phyloP scores from a whole-genome alignment of 1,140 invertebrate genomes.

The Aphis craccivora region DNA sequence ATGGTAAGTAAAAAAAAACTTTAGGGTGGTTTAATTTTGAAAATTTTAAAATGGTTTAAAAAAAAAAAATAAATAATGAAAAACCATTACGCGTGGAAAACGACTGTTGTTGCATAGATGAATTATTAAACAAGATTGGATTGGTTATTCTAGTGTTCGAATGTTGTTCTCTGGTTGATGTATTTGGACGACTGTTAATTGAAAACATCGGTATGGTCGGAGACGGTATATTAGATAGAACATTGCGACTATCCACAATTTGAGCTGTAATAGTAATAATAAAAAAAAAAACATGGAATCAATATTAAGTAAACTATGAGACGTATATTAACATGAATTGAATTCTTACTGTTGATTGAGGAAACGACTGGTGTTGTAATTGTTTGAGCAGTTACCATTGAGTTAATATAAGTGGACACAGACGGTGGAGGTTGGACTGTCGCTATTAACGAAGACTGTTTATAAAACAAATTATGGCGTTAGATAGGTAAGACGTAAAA shows the following conservation, averaged over 20 bases:
- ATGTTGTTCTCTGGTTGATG: slow-evolving; percentile 19
- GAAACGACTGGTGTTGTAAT: slow-evolving; percentile 38
- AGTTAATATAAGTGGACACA: slow-evolving; percentile 22
- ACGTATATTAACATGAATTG: background rate
- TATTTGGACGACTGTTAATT: background rate
- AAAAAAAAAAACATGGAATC: background rate
- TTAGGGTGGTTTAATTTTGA: background rate
- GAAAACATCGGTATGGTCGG: slow-evolving; percentile 19
- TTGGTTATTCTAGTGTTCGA: background rate
- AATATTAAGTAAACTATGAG: background rate
- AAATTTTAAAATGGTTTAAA: background rate
- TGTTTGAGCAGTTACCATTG: slow-evolving; percentile 42
- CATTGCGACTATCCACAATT: slow-evolving; percentile 12
- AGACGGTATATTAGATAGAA: slow-evolving; percentile 12
- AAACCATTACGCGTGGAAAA: slow-evolving; percentile 13
- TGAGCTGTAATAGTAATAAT: background rate
- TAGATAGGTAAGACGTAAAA: background rate
- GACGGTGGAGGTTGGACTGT: slow-evolving; percentile 25
- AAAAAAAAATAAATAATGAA: background rate
- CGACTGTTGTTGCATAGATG: slow-evolving; percentile 14
- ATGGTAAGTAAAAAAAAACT: background rate
- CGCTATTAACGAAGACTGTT: slow-evolving; percentile 25
- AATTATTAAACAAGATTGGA: slow-evolving; percentile 23
- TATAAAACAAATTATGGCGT: background rate
- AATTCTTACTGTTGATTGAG: slow-evolving; percentile 1